Conservation (phyloP, 2,888 invertebrate species). For the Pseudeuparius sepicola region DNA sequence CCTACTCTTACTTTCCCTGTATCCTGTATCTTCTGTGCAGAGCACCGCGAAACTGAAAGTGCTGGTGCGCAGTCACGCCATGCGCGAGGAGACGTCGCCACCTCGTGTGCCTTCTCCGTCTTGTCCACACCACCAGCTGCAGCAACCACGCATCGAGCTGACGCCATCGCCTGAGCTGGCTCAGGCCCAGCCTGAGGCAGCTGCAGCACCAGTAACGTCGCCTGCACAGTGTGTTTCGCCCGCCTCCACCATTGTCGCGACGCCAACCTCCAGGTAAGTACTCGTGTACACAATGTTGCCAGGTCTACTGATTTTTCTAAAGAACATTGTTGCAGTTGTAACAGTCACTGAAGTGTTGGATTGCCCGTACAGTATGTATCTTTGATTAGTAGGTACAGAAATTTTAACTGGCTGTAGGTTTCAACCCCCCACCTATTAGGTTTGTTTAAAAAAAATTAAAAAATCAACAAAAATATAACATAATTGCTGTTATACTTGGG, state of each 20-base stretch:
- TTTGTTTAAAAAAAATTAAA: too few species aligned
- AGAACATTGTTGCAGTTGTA: too few species aligned
- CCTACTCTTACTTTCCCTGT: not conserved
- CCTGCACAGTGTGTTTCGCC: constrained; percentile 30
- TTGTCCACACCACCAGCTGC: constrained; percentile 20
- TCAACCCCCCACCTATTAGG: too few species aligned
- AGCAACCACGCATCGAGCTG: constrained; percentile 35
- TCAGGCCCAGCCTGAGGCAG: not conserved
- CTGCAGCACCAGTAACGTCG: constrained; percentile 15
- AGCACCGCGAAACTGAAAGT: constrained; percentile 68
- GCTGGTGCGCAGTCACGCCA: constrained; percentile 80
- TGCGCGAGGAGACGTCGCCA: constrained; percentile 68
- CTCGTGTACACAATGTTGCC: not conserved
- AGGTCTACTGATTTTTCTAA: too few species aligned
- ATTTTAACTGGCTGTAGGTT: too few species aligned
- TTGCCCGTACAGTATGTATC: too few species aligned
- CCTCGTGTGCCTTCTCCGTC: constrained; percentile 44
- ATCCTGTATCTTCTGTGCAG: constrained; percentile 36
- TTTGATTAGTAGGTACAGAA: too few species aligned
- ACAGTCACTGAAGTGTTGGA: too few species aligned
- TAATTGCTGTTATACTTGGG: too few species aligned
- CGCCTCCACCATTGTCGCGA: constrained; percentile 32
- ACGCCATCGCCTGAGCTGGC: constrained; percentile 29
- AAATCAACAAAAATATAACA: too few species aligned
- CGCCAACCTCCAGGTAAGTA: constrained; percentile 16